phyloP scores from a whole-genome alignment of 35 echinoderm and acorn worm genomes.

The Heliocidaris erythrogramma region DNA sequence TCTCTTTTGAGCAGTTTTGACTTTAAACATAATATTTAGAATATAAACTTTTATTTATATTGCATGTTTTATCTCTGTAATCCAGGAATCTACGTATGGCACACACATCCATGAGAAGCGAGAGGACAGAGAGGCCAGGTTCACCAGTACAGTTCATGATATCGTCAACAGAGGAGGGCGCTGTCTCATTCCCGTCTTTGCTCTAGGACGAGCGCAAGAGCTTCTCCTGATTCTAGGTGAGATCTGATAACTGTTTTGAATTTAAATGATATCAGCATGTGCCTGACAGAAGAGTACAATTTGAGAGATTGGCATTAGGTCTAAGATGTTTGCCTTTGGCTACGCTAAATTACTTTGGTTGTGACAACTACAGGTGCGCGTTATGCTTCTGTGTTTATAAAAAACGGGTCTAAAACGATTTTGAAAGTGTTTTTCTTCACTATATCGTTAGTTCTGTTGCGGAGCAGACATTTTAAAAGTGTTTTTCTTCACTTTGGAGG shows the following conservation, averaged over 20 bases:
- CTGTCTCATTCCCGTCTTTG: conserved; percentile 97
- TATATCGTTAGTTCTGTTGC: too few relatives aligned
- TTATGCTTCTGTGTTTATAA: too few relatives aligned
- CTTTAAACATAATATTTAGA: not conserved
- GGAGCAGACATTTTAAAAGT: too few relatives aligned
- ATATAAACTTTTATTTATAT: not conserved
- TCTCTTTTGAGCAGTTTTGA: not conserved
- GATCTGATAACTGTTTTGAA: not conserved
- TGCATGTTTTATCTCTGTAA: not conserved
- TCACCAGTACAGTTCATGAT: conserved; percentile 91
- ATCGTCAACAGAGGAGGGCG: conserved; percentile 98
- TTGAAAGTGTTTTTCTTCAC: too few relatives aligned
- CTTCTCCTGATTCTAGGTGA: conserved; percentile 85
- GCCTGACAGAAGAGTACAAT: too few relatives aligned
- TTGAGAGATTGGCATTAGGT: too few relatives aligned
- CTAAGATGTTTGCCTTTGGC: too few relatives aligned
- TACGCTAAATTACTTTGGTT: too few relatives aligned
- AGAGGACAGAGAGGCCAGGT: conserved; percentile 84
- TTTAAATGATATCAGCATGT: too few relatives aligned
- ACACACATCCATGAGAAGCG: conserved; percentile 97
- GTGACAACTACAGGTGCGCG: too few relatives aligned
- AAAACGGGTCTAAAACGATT: too few relatives aligned
- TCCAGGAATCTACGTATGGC: conserved; percentile 94
- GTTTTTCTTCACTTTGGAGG: too few relatives aligned
- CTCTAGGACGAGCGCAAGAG: conserved; percentile 89